Evolutionary conservation across 2,113 vertebrate species (phyloP).

Genomic region (Casuarius casuarius): DNA sequence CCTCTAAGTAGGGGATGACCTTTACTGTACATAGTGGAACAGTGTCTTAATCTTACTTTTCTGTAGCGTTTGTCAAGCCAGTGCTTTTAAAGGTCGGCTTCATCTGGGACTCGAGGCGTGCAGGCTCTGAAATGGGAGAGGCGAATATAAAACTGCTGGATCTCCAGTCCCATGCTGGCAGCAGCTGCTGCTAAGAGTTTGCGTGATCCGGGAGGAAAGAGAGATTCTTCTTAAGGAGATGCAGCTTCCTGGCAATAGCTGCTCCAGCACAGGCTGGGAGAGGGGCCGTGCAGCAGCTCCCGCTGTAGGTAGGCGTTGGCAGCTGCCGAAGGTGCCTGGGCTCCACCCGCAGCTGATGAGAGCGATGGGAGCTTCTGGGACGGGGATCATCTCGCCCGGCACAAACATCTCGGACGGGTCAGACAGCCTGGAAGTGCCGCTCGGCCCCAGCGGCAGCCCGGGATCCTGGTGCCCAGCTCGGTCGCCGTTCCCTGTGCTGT

Average conservation of each 20-base stretch:
- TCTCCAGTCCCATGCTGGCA: not conserved
- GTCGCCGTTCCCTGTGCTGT: not conserved
- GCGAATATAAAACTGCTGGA: not conserved
- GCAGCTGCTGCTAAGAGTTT: not conserved
- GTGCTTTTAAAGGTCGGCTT: not conserved
- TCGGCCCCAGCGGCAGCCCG: fast-evolving
- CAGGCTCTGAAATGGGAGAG: not conserved
- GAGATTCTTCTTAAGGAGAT: not conserved
- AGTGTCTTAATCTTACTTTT: not conserved
- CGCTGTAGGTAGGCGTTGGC: not conserved
- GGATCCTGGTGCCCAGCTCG: not conserved
- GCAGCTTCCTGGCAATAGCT: not conserved
- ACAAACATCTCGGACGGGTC: not conserved
- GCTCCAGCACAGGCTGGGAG: not conserved
- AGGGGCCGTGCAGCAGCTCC: not conserved
- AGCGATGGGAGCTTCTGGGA: not conserved
- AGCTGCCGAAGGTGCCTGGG: not conserved
- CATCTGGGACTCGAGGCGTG: not conserved
- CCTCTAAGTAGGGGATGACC: not conserved
- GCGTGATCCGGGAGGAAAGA: not conserved
- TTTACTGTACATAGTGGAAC: not conserved
- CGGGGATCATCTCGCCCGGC: fast-evolving
- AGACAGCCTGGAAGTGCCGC: not conserved
- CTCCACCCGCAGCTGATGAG: not conserved
- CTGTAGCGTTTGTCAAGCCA: not conserved